Percentiles rank a stretch among this genome's conserved stretches.
Evolutionary conservation across 1,140 invertebrate species (phyloP).

Genomic region (Trichoplusia ni): DNA sequence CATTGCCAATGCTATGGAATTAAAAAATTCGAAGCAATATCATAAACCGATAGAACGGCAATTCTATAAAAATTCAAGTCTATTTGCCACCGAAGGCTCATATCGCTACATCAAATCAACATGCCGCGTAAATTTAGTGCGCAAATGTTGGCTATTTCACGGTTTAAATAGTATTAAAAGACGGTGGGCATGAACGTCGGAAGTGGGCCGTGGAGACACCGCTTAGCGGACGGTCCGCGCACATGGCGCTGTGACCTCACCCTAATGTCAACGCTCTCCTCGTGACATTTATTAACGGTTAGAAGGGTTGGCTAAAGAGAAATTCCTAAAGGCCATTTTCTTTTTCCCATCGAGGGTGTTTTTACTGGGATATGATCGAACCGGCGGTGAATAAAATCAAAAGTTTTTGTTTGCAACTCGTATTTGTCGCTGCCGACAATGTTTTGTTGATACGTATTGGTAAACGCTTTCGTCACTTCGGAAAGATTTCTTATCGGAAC

Average conservation of each 20-base stretch:
- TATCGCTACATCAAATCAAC: constrained; percentile 12
- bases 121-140: constrained; percentile 9
- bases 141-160: background rate
- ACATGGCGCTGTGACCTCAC: constrained; percentile 30
- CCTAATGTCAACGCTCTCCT: constrained; percentile 45
- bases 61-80: constrained; percentile 11
- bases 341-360: constrained; percentile 42
- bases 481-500: no score
- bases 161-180: constrained; percentile 5
- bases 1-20: no score
- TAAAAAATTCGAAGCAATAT: background rate
- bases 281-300: constrained; percentile 69
- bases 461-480: no score
- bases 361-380: constrained; percentile 44
- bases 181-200: constrained; percentile 35
- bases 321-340: constrained; percentile 53
- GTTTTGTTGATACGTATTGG: background rate
- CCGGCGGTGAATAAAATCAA: constrained; percentile 36
- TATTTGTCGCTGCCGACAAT: constrained; percentile 1
- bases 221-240: constrained; percentile 31
- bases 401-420: constrained; percentile 25
- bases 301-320: constrained; percentile 47
- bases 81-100: constrained; percentile 13
- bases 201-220: constrained; percentile 37
- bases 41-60: background rate